phyloP scores from a whole-genome alignment of 1,140 invertebrate species.

The Dendrolimus punctatus region DNA sequence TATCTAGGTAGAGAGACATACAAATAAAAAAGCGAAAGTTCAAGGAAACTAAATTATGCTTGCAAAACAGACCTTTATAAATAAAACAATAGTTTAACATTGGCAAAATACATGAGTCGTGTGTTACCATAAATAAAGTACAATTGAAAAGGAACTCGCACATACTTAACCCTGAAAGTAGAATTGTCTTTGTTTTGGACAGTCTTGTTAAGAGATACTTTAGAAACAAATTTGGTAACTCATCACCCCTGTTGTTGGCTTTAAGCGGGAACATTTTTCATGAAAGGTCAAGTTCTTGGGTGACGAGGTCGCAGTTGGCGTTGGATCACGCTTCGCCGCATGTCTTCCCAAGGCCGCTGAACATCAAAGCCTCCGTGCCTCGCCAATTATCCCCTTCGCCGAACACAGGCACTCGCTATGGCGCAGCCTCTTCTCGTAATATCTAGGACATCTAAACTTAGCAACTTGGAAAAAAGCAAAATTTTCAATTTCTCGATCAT shows the following conservation, averaged over 20 bases:
- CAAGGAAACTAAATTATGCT: too few species aligned
- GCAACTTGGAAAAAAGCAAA: background rate
- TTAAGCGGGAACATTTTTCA: too few species aligned
- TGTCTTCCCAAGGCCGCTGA: slow-evolving; percentile 40
- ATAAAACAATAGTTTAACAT: too few species aligned
- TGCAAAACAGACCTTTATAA: too few species aligned
- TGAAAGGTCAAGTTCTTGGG: slow-evolving; percentile 29
- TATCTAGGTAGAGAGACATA: too few species aligned
- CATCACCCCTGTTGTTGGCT: too few species aligned
- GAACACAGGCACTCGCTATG: slow-evolving; percentile 26
- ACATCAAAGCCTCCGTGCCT: slow-evolving; percentile 49
- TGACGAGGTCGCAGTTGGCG: slow-evolving; percentile 12
- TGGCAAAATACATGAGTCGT: too few species aligned
- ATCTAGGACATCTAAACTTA: slow-evolving; percentile 7
- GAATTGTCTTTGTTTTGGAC: background rate
- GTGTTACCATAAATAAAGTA: background rate
- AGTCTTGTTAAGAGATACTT: too few species aligned
- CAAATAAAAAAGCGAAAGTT: too few species aligned
- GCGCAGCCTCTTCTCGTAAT: slow-evolving; percentile 16
- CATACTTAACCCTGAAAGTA: background rate
- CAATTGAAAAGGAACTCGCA: background rate
- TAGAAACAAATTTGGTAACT: too few species aligned
- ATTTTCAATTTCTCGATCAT: too few species aligned
- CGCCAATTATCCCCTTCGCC: slow-evolving; percentile 45
- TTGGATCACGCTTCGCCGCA: slow-evolving; percentile 34